phyloP scores from a whole-genome alignment of 1,140 invertebrate species.

The Conus betulinus region DNA sequence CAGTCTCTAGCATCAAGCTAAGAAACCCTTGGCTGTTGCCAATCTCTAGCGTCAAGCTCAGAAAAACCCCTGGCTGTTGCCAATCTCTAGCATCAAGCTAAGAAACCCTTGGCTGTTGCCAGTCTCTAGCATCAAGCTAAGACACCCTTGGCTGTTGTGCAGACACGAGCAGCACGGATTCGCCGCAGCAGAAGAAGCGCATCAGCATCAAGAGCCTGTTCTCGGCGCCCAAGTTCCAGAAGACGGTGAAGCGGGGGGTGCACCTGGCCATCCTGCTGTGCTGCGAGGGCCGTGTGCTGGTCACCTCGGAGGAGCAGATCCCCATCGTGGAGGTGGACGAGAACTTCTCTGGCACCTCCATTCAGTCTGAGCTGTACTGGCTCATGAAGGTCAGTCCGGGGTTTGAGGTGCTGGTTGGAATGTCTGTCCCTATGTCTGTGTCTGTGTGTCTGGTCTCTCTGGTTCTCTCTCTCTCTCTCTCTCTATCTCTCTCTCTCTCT shows the following conservation, averaged over 20 bases:
- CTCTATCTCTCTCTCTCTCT: too few species aligned
- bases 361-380: conserved; percentile 97
- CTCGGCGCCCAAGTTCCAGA: conserved; percentile 96
- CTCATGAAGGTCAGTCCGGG: conserved; percentile 89
- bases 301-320: conserved; percentile 96
- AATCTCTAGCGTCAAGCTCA: too few species aligned
- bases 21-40: too few species aligned
- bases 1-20: too few species aligned
- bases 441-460: not conserved
- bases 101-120: too few species aligned
- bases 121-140: too few species aligned
- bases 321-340: conserved; percentile 98
- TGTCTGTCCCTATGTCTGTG: conserved; percentile 1
- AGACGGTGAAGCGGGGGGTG: conserved; percentile 91
- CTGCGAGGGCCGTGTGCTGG: conserved; percentile 94
- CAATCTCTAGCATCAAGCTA: too few species aligned
- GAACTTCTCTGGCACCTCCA: conserved; percentile 88
- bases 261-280: conserved; percentile 94
- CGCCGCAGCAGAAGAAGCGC: conserved; percentile 79
- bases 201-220: conserved; percentile 96
- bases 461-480: too few species aligned
- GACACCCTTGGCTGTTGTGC: not conserved
- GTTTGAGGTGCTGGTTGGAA: not conserved
- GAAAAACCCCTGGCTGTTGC: too few species aligned
- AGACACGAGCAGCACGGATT: conserved; percentile 49